Percentiles rank a stretch among this genome's conserved stretches.
These are phyloP conservation scores for Chamaedrilus cognettii DNA, from an alignment of 2,888 invertebrate species.

Conservation along the genomic window DNA sequence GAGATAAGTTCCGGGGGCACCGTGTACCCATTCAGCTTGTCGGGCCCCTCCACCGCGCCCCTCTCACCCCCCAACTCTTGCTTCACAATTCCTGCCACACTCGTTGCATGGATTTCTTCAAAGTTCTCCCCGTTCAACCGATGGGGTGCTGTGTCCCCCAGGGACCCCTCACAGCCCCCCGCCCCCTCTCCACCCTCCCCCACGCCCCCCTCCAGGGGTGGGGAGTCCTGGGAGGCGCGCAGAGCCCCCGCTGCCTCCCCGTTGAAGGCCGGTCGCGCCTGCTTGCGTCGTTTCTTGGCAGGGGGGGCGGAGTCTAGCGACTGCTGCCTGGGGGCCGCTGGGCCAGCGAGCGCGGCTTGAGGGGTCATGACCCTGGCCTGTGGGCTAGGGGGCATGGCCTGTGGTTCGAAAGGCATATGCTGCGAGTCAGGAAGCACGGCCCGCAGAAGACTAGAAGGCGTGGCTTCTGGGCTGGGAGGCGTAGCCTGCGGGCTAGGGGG, in stretches of 20 bases:
- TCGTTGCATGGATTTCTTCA: background rate
- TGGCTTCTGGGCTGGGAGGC: too few species aligned
- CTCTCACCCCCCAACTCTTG: too few species aligned
- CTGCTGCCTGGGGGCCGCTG: slow-evolving; percentile 2
- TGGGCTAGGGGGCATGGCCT: too few species aligned
- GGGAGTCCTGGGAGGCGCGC: background rate
- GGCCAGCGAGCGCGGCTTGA: slow-evolving; percentile 5
- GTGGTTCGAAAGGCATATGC: too few species aligned
- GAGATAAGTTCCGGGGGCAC: background rate
- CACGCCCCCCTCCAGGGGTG: background rate
- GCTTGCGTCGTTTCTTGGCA: slow-evolving; percentile 11
- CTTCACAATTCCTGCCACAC: background rate
- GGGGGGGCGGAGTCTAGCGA: background rate
- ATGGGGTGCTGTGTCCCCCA: background rate
- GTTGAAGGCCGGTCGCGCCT: slow-evolving; percentile 2
- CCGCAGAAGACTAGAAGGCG: too few species aligned
- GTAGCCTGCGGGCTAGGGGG: too few species aligned
- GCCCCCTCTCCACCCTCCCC: too few species aligned
- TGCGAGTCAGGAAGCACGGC: too few species aligned
- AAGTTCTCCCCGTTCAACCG: background rate
- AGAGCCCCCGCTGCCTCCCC: background rate
- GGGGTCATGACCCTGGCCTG: too few species aligned
- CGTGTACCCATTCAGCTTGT: background rate
- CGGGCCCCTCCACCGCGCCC: background rate
- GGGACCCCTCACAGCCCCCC: background rate